Conservation (phyloP, 1,140 invertebrate species). For the Cecropterus lyciades region DNA sequence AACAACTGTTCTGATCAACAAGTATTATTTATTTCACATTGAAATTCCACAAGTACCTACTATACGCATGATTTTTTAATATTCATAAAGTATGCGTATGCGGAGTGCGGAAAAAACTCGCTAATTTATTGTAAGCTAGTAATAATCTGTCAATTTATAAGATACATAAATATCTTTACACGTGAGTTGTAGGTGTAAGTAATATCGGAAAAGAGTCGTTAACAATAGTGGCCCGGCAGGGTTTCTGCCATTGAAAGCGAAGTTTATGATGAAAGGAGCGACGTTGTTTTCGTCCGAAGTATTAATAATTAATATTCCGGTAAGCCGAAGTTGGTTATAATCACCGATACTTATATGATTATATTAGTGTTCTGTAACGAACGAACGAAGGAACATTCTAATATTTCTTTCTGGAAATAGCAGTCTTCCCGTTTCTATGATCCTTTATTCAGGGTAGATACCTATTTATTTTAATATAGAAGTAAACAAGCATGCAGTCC, state of each 20-base stretch:
- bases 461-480: too few relatives aligned
- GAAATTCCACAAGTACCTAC: neutral
- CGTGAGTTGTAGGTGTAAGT: constrained; percentile 9
- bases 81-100: neutral
- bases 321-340: constrained; percentile 1
- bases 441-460: too few relatives aligned
- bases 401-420: too few relatives aligned
- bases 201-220: constrained; percentile 13
- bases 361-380: neutral
- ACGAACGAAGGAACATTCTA: neutral
- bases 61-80: too few relatives aligned
- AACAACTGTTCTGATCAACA: too few relatives aligned
- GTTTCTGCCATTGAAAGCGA: constrained; percentile 7
- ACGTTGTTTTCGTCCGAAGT: constrained; percentile 10
- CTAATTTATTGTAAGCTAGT: constrained; percentile 8
- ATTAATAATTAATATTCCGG: constrained; percentile 1
- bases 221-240: constrained; percentile 9
- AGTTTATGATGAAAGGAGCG: constrained; percentile 13
- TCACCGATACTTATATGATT: neutral
- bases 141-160: constrained; percentile 18
- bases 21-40: constrained; percentile 1
- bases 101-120: constrained; percentile 1
- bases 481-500: too few relatives aligned
- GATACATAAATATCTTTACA: neutral
- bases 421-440: too few relatives aligned